Conservation (phyloP, 2,113 vertebrate species). For the Atlantisia rogersi region DNA sequence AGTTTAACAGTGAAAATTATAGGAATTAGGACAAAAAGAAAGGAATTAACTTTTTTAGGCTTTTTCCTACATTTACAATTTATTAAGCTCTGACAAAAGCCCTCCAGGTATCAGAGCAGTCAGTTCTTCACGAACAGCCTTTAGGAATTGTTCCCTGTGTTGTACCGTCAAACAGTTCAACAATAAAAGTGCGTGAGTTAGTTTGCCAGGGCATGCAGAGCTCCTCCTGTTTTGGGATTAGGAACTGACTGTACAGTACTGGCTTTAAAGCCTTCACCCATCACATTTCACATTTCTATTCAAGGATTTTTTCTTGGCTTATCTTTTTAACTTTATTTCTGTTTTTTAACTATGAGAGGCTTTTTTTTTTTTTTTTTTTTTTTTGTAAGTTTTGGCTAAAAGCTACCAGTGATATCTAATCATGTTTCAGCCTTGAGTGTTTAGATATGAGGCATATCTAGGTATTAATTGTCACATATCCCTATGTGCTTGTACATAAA, state of each 20-base stretch:
- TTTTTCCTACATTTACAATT: background rate
- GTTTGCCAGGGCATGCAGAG: background rate
- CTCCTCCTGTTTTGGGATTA: background rate
- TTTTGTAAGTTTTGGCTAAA: background rate
- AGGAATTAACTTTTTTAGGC: background rate
- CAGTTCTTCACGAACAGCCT: background rate
- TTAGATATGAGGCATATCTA: background rate
- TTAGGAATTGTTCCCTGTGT: background rate
- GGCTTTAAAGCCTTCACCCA: background rate
- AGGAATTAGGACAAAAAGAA: background rate
- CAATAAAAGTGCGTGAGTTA: background rate
- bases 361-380: background rate
- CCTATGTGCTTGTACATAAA: background rate
- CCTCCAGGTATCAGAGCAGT: background rate
- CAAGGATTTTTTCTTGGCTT: background rate
- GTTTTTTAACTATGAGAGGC: background rate
- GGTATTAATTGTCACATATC: background rate
- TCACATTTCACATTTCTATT: background rate
- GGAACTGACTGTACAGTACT: background rate
- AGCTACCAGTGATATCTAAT: background rate
- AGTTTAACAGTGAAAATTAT: background rate
- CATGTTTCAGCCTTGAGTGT: background rate
- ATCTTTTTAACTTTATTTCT: background rate
- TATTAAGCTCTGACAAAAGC: background rate
- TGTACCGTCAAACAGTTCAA: background rate